A percentile compares a stretch with the other conserved stretches of the same genome.
These are phyloP conservation scores for Dolichomitus sp. DNA, from an alignment of 2,888 invertebrate genomes.

Conservation along the genomic window DNA sequence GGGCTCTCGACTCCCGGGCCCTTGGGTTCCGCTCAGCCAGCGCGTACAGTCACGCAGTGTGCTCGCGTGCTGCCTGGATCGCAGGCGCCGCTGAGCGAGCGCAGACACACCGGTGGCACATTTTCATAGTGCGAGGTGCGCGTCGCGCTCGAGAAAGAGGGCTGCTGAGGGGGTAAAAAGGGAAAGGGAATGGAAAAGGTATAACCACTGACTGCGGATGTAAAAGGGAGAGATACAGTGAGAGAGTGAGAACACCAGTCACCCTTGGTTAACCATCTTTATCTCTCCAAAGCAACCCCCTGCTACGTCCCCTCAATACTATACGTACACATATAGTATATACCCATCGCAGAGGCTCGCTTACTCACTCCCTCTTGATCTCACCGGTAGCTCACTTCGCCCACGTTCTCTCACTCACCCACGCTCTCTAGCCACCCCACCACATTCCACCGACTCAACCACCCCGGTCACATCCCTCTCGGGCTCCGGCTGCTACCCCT, in stretches of 20 bases:
- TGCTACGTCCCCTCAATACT: conserved; percentile 46
- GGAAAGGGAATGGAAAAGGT: neutral
- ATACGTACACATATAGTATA: conserved; percentile 20
- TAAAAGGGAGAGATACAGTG: conserved; percentile 2
- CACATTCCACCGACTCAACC: conserved; percentile 62
- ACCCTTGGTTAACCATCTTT: conserved; percentile 49
- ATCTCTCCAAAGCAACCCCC: conserved; percentile 26
- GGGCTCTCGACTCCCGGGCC: conserved; percentile 77
- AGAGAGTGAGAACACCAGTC: conserved; percentile 34
- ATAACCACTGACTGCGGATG: conserved; percentile 2
- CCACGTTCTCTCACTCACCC: conserved; percentile 62
- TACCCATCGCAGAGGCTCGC: conserved; percentile 25
- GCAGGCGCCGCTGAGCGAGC: conserved; percentile 75
- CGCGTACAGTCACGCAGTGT: conserved; percentile 78
- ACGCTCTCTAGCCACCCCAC: conserved; percentile 58
- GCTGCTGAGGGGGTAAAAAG: neutral
- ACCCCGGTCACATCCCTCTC: conserved; percentile 64
- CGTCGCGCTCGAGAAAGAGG: conserved; percentile 10
- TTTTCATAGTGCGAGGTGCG: conserved; percentile 40
- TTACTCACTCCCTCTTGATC: conserved; percentile 55
- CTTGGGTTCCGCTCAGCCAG: conserved; percentile 70
- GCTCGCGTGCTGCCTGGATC: conserved; percentile 82
- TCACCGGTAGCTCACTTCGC: conserved; percentile 55
- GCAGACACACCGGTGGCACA: conserved; percentile 41
- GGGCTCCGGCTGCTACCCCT: conserved; percentile 59